A percentile compares a stretch with the other conserved stretches of the same genome.
phyloP scores from a whole-genome alignment of 2,797 vertebrate genomes.

The Acanthurus leucopareius region DNA sequence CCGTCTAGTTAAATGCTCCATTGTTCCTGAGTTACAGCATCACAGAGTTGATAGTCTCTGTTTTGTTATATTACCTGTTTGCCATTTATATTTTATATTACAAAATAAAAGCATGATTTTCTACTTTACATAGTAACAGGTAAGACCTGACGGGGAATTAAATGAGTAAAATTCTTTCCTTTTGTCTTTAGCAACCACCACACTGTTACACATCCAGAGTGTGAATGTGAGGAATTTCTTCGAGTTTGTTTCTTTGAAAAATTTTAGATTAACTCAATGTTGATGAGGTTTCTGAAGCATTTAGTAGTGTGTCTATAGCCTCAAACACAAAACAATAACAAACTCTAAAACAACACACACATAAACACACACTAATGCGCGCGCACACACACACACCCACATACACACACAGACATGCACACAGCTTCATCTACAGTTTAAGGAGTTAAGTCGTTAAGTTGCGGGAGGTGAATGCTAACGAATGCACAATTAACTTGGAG shows the following conservation, averaged over 20 bases:
- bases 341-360: neutral
- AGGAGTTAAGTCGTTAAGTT: constrained; percentile 80
- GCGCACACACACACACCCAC: constrained; percentile 7
- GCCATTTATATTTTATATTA: neutral
- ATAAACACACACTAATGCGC: constrained; percentile 7
- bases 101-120: neutral
- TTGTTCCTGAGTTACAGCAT: neutral
- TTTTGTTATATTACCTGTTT: neutral
- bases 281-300: neutral
- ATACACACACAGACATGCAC: too few relatives aligned
- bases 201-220: too few relatives aligned
- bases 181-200: neutral
- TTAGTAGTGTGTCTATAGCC: neutral
- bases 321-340: constrained; percentile 10
- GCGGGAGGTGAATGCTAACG: constrained; percentile 70
- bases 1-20: neutral
- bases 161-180: neutral
- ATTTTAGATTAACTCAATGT: neutral
- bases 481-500: constrained; percentile 80
- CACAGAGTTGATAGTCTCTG: neutral
- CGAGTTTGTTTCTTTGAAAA: neutral
- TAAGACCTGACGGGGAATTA: constrained; percentile 3
- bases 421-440: constrained; percentile 61
- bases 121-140: neutral
- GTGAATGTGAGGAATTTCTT: neutral